Conservation (phyloP, 2,113 vertebrate species). For the Leptobrachium ailaonicum region DNA sequence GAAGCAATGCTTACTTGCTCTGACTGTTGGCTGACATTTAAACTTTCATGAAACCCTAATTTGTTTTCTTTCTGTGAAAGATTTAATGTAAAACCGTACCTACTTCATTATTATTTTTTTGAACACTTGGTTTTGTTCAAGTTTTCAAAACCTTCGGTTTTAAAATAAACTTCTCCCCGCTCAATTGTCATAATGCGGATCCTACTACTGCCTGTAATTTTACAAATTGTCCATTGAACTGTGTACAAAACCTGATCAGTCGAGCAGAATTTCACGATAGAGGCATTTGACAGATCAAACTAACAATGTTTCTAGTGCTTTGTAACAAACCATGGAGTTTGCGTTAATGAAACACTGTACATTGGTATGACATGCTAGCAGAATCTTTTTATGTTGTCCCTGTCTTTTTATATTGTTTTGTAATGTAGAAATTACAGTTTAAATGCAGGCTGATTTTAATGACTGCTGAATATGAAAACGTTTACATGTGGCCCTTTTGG, state of each 20-base stretch:
- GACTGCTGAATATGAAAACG: too few species aligned
- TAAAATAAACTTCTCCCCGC: not conserved
- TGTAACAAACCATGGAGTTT: constrained; percentile 29
- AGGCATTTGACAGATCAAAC: not conserved
- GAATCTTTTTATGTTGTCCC: not conserved
- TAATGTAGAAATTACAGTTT: not conserved
- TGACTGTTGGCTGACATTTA: not conserved
- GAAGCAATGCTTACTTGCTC: not conserved
- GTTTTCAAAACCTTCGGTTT: constrained; percentile 30
- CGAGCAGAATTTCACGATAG: not conserved
- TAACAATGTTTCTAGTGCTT: not conserved
- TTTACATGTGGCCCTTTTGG: too few species aligned
- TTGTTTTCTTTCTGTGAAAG: constrained; percentile 46
- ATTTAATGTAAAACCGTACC: constrained; percentile 21
- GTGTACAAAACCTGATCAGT: too few species aligned
- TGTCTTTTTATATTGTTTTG: constrained; percentile 4
- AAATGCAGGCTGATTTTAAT: not conserved
- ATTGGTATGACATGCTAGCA: not conserved
- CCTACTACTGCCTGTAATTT: too few species aligned
- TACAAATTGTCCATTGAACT: too few species aligned
- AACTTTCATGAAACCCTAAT: not conserved
- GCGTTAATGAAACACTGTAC: not conserved
- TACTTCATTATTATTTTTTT: not conserved
- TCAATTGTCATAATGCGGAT: not conserved
- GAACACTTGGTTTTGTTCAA: constrained; percentile 7